These are phyloP conservation scores for Gari tellinella DNA, from an alignment of 2,888 invertebrate genomes.

Conservation along the genomic window DNA sequence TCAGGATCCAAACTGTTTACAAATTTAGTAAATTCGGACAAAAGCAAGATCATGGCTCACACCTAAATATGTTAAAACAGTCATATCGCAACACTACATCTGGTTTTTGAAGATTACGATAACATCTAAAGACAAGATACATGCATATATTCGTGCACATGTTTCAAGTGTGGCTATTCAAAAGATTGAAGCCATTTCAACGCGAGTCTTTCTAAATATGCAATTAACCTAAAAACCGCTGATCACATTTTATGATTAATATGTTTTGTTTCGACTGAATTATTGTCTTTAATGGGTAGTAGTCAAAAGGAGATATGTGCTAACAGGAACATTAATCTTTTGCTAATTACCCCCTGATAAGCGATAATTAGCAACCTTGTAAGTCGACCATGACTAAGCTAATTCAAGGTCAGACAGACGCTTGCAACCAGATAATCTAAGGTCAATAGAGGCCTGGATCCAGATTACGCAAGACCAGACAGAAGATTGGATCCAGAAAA, in stretches of 20 bases:
- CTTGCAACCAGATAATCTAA: background rate
- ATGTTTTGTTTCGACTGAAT: conserved; percentile 14
- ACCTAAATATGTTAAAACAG: too few relatives aligned
- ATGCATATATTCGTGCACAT: conserved; percentile 6
- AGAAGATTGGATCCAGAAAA: too few relatives aligned
- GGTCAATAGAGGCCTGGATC: too few relatives aligned
- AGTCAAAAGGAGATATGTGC: conserved; percentile 21
- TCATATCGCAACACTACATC: too few relatives aligned
- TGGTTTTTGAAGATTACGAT: too few relatives aligned
- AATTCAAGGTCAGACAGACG: too few relatives aligned
- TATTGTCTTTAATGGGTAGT: conserved; percentile 25
- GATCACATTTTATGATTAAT: conserved; percentile 16
- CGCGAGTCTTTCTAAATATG: conserved; percentile 2
- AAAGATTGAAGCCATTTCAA: background rate
- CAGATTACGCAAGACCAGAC: too few relatives aligned
- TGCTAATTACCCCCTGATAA: conserved; percentile 42
- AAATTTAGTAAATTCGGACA: too few relatives aligned
- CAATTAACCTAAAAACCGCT: conserved; percentile 32
- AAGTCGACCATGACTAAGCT: conserved; percentile 26
- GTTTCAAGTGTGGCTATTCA: conserved; percentile 3
- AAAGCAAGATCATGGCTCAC: too few relatives aligned
- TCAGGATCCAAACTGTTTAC: too few relatives aligned
- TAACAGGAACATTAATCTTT: conserved; percentile 43
- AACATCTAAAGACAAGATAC: too few relatives aligned
- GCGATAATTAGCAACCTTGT: conserved; percentile 37